A percentile compares a stretch with the other conserved stretches of the same genome.
phyloP scores from a whole-genome alignment of 2,113 vertebrate genomes.

The Geococcyx californianus region DNA sequence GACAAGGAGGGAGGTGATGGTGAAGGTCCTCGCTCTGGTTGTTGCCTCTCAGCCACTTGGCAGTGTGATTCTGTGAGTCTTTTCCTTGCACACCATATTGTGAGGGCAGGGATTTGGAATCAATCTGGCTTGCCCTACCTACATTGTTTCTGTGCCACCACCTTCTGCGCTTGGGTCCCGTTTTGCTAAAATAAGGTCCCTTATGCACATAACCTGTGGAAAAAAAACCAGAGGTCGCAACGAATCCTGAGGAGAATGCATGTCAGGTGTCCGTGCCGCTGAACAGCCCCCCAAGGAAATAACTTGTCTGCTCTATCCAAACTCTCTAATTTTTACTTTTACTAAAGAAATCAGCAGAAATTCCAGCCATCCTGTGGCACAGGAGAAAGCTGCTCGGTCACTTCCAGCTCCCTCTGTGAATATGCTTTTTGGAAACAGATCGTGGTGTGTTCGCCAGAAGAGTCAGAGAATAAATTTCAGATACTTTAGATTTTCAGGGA shows the following conservation, averaged over 20 bases:
- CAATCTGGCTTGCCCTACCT: background rate
- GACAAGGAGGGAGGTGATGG: background rate
- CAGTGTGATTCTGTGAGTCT: background rate
- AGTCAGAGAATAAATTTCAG: background rate
- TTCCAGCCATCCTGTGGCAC: background rate
- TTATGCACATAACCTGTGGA: background rate
- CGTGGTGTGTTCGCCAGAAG: fast-evolving
- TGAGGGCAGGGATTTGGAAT: background rate
- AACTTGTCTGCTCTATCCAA: background rate
- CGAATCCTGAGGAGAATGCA: background rate
- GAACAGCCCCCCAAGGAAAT: background rate
- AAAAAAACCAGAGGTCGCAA: background rate
- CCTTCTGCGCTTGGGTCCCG: fast-evolving
- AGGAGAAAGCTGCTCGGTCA: background rate
- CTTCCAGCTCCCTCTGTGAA: background rate
- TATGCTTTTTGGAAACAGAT: background rate
- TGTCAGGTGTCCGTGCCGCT: background rate
- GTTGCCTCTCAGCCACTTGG: background rate
- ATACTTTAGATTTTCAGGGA: background rate
- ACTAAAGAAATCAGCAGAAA: background rate
- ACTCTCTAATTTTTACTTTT: background rate
- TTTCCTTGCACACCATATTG: background rate
- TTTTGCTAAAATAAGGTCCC: background rate
- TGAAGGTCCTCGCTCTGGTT: fast-evolving
- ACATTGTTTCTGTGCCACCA: background rate